Conservation (phyloP, 1,140 invertebrate species). For the Drosophila insularis region DNA sequence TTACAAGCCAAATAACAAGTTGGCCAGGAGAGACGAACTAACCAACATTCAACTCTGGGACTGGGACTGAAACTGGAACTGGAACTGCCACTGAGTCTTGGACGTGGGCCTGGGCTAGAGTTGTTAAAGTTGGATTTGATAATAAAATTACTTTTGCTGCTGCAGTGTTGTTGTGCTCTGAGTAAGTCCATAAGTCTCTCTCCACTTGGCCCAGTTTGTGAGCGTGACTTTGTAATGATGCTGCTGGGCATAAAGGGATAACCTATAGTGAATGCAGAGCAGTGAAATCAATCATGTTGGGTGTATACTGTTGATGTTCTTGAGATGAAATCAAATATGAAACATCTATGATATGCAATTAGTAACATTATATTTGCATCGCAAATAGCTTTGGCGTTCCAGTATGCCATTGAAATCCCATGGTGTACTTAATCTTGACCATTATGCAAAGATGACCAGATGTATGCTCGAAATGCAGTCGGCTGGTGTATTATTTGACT, state of each 20-base stretch:
- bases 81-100: background rate
- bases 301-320: background rate
- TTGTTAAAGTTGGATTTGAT: slow-evolving; percentile 80
- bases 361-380: slow-evolving; percentile 70
- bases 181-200: slow-evolving; percentile 51
- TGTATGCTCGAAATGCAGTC: background rate
- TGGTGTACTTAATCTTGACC: slow-evolving; percentile 55
- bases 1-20: slow-evolving; percentile 81
- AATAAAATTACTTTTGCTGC: slow-evolving; percentile 77
- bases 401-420: slow-evolving; percentile 27
- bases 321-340: slow-evolving; percentile 47
- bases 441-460: slow-evolving; percentile 54
- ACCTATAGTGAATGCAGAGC: background rate
- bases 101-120: slow-evolving; percentile 49
- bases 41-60: slow-evolving; percentile 4
- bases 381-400: slow-evolving; percentile 28
- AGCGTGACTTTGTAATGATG: slow-evolving; percentile 74
- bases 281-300: slow-evolving; percentile 55
- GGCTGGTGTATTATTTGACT: slow-evolving; percentile 28
- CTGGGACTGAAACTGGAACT: background rate
- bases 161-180: slow-evolving; percentile 38
- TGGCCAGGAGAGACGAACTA: slow-evolving; percentile 38
- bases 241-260: slow-evolving; percentile 20
- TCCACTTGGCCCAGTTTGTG: slow-evolving; percentile 66
- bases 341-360: slow-evolving; percentile 68